Percentiles rank a stretch among this genome's conserved stretches.
Conservation (phyloP, 1,140 invertebrate species). For the Asobara japonica region DNA sequence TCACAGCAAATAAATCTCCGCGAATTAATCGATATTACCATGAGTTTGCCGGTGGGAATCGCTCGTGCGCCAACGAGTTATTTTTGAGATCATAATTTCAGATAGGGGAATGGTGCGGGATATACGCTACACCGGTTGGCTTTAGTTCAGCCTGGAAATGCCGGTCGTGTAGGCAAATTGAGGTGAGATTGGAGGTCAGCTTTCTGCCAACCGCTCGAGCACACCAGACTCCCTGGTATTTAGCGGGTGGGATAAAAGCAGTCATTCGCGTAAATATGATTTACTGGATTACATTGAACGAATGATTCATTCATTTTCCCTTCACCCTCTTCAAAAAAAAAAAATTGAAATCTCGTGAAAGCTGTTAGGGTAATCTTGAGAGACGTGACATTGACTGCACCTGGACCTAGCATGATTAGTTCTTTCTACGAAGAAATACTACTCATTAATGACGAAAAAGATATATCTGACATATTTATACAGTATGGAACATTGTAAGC, state of each 20-base stretch:
- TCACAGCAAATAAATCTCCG: constrained; percentile 28
- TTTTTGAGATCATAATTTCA: constrained; percentile 68
- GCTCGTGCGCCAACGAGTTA: constrained; percentile 34
- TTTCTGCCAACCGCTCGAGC: constrained; percentile 47
- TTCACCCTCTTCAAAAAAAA: too few relatives aligned
- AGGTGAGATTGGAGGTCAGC: constrained; percentile 67
- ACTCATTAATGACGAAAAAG: too few relatives aligned
- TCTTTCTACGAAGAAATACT: too few relatives aligned
- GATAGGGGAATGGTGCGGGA: constrained; percentile 53
- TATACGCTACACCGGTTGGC: constrained; percentile 27
- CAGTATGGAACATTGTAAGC: too few relatives aligned
- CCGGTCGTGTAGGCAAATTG: constrained; percentile 66
- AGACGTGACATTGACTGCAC: too few relatives aligned
- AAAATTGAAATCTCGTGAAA: too few relatives aligned
- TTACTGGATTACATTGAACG: neutral
- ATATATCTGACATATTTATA: too few relatives aligned
- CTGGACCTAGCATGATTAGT: too few relatives aligned
- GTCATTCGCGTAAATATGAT: neutral
- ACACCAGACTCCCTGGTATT: constrained; percentile 21
- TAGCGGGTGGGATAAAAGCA: constrained; percentile 42
- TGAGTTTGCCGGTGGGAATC: constrained; percentile 26
- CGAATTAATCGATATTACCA: constrained; percentile 53
- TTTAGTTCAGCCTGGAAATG: constrained; percentile 53
- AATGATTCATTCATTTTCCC: neutral
- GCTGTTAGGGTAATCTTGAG: neutral